Conservation (phyloP, 2,113 vertebrate species). For the Equus quagga region DNA sequence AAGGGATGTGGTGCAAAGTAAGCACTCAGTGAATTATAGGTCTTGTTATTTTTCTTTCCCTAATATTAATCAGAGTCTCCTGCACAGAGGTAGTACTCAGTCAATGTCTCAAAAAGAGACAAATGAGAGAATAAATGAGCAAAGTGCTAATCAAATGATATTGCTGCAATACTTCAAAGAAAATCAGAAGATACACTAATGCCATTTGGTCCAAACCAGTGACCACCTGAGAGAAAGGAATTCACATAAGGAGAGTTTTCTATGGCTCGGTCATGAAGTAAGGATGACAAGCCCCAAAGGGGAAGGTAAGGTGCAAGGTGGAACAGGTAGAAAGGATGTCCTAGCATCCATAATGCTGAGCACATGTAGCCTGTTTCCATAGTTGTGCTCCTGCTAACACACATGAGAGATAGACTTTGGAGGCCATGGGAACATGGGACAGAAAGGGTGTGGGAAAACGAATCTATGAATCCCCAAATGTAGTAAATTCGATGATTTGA, state of each 20-base stretch:
- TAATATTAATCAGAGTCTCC: background rate
- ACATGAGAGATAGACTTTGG: background rate
- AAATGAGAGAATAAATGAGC: background rate
- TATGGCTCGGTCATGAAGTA: too few relatives aligned
- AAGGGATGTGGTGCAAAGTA: background rate
- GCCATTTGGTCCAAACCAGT: background rate
- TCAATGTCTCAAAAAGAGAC: background rate
- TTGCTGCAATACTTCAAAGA: background rate
- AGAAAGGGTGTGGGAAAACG: background rate
- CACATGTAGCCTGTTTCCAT: rapidly evolving
- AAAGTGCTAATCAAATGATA: background rate
- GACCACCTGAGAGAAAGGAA: background rate
- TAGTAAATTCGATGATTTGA: background rate
- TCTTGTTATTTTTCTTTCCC: background rate
- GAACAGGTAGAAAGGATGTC: background rate
- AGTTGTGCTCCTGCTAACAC: background rate
- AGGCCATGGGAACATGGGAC: background rate
- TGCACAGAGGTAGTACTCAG: background rate
- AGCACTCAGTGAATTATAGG: background rate
- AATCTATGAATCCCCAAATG: background rate
- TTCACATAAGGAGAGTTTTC: background rate
- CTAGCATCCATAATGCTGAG: background rate
- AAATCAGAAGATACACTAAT: background rate
- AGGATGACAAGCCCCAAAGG: background rate
- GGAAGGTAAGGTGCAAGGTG: background rate